Evolutionary conservation across 2,888 invertebrate genomes (phyloP).

Genomic region (Pachymerium ferrugineum): DNA sequence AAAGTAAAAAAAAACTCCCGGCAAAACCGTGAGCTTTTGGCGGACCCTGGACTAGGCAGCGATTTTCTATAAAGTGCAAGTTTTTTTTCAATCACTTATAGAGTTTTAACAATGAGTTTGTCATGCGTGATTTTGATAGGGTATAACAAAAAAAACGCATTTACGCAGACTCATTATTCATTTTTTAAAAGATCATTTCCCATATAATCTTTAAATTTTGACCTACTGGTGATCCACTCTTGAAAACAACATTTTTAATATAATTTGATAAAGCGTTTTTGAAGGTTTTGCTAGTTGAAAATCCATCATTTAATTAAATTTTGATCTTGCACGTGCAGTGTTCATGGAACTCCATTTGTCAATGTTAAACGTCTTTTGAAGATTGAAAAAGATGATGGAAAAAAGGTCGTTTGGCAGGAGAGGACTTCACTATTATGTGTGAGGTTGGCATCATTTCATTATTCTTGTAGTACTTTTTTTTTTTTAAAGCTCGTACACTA

Average conservation of each 20-base stretch:
- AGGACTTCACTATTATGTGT: conserved; percentile 23
- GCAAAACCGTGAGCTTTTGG: no score
- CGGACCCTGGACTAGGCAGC: no score
- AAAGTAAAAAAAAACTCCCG: no score
- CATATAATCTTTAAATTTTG: no score
- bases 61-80: no score
- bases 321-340: conserved; percentile 19
- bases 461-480: conserved; percentile 24
- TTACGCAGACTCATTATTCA: no score
- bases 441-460: conserved; percentile 27
- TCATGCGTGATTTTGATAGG: no score
- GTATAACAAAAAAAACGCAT: no score
- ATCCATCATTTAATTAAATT: conserved; percentile 22
- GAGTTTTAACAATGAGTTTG: no score
- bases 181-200: background rate
- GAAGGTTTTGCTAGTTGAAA: conserved; percentile 1
- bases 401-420: conserved; percentile 9
- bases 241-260: no score
- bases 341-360: conserved; percentile 17
- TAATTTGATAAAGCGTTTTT: conserved; percentile 5
- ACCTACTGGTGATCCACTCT: no score
- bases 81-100: no score
- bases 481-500: conserved; percentile 10
- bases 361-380: conserved; percentile 24
- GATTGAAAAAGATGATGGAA: conserved; percentile 11